Percentiles rank a stretch among this genome's conserved stretches.
phyloP scores from a whole-genome alignment of 2,888 invertebrate genomes.

The Pyralis farinalis region DNA sequence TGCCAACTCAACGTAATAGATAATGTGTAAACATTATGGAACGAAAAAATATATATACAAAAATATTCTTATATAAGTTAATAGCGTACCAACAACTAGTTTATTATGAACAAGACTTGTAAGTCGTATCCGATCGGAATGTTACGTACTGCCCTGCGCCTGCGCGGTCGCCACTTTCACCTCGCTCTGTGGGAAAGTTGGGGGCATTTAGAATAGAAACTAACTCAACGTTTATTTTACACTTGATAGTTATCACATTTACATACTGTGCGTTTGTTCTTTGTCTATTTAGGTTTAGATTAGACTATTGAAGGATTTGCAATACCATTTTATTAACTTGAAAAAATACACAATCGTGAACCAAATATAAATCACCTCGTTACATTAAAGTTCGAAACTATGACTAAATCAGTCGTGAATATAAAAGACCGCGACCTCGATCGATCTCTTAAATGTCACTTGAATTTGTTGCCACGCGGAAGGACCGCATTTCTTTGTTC shows the following conservation, averaged over 20 bases:
- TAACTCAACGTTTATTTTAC: constrained; percentile 50
- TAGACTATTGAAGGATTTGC: too few species aligned
- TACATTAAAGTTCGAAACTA: constrained; percentile 5
- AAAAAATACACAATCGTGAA: too few species aligned
- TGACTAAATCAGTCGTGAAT: constrained; percentile 17
- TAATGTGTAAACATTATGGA: too few species aligned
- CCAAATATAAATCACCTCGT: background rate
- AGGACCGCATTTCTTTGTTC: constrained; percentile 61
- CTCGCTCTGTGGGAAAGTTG: constrained; percentile 68
- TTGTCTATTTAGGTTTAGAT: background rate
- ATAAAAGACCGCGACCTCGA: constrained; percentile 55
- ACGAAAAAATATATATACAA: too few species aligned
- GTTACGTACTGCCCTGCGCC: constrained; percentile 54
- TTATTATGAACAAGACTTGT: constrained; percentile 30
- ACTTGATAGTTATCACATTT: constrained; percentile 12
- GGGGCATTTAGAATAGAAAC: constrained; percentile 71
- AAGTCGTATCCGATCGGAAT: constrained; percentile 55
- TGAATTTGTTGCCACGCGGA: constrained; percentile 66
- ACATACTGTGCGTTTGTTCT: constrained; percentile 8
- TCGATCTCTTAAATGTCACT: constrained; percentile 74
- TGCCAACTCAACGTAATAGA: too few species aligned
- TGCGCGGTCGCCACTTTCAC: constrained; percentile 64
- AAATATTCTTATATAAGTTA: background rate
- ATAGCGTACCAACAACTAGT: background rate
- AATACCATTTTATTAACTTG: too few species aligned